Evolutionary conservation across 1,140 invertebrate species (phyloP).

Genomic region (Psilanteris sp.): DNA sequence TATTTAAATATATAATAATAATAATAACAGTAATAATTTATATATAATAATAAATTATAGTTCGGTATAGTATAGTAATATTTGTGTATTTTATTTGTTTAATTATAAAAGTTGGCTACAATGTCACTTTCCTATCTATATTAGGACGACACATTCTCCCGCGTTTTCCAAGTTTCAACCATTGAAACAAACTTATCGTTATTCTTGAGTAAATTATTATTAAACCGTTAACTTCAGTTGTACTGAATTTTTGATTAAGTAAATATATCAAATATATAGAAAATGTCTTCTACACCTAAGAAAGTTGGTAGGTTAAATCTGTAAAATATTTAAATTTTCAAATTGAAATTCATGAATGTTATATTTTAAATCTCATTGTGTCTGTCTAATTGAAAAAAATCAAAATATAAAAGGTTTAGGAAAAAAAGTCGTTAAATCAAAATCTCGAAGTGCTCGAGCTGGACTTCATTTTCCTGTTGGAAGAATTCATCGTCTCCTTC

Average conservation of each 20-base stretch:
- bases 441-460: slow-evolving; percentile 5
- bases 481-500: slow-evolving; percentile 15
- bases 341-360: too few species aligned
- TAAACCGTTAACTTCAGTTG: background rate
- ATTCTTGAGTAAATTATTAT: background rate
- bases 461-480: slow-evolving; percentile 19
- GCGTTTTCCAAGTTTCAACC: slow-evolving; percentile 3
- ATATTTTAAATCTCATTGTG: background rate
- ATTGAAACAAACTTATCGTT: background rate
- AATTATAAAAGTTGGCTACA: too few species aligned
- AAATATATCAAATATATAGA: too few species aligned
- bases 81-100: too few species aligned
- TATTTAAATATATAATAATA: too few species aligned
- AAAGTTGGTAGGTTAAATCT: too few species aligned
- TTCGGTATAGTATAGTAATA: too few species aligned
- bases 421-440: background rate
- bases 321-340: too few species aligned
- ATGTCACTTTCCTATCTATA: too few species aligned
- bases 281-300: too few species aligned
- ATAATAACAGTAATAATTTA: too few species aligned
- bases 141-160: background rate
- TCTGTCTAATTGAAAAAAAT: background rate
- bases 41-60: too few species aligned
- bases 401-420: background rate
- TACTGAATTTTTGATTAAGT: background rate